Evolutionary conservation across 2,113 vertebrate genomes (phyloP), one percentile per base, ranked within the genome.

Genomic region (Macaca fascicularis): DNA sequence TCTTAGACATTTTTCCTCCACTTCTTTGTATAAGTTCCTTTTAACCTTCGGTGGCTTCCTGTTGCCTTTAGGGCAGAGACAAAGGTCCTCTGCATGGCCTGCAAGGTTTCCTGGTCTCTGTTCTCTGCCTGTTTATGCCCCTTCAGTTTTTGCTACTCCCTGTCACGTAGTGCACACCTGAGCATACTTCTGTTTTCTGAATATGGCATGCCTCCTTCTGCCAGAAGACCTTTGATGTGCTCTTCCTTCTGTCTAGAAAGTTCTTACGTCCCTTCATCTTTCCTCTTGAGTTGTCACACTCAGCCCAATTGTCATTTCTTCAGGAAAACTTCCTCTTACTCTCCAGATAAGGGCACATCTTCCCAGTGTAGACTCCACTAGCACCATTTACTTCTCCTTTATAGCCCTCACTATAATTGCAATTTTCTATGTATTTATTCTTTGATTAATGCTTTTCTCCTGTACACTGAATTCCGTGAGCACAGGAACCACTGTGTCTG

Each of bases 381-480:
- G 23, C 8, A 14, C 13, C 3, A n/a, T 3, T 19, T 3, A 19
- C 43, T 13, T 67, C 30, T 30, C 9, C 23, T 30, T 72, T 38
- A 8, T 9, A 48, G 32, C 25, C 5, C 23, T 25, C 7, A 17
- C 12, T 11, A 13, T 22, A 55, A 0, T 16, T 22, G 5, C 27
- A 32, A 0, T 57, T 80, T 43, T n/a, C 8, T 3, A 6, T 38
- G 50, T 69, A 12, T 25, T 16, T 13, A 25, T 55, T 43, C 35
- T 57, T 27, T 74, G 50, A 50, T 16, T 6, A 27, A 4, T 23
- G 70, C 52, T 55, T 70, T 79, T 72, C 40, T 64, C 10, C 17
- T 8, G 4, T 67, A 1, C 12, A 20, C 8, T 61, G 55, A 80
- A 38, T 76, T 30, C 43, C 8, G 6, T 5, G 9, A 35, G 7